Evolutionary conservation across 1,140 invertebrate species (phyloP).

Genomic region (Periplaneta americana): DNA sequence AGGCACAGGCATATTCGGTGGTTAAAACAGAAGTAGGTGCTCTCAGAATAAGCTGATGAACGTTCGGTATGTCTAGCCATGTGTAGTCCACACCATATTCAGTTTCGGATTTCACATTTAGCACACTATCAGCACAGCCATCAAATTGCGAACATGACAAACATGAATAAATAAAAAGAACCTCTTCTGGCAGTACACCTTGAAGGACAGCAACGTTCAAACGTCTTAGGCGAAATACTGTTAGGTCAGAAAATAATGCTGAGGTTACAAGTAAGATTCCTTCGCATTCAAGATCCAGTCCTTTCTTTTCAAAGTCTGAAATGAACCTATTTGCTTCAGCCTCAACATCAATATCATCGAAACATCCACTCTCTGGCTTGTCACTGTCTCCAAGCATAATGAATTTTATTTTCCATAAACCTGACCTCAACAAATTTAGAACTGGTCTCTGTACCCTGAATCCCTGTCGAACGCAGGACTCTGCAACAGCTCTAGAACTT

Average conservation of each 20-base stretch:
- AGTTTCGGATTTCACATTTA: neutral
- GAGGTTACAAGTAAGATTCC: neutral
- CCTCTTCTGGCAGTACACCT: slow-evolving; percentile 1
- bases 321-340: neutral
- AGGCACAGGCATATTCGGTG: neutral
- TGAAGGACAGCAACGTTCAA: neutral
- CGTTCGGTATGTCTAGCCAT: neutral
- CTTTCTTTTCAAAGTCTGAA: neutral
- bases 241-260: neutral
- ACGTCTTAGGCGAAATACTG: neutral
- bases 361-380: neutral
- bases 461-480: neutral
- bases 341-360: neutral
- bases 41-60: slow-evolving; percentile 1
- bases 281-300: neutral
- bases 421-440: neutral
- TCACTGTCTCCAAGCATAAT: neutral
- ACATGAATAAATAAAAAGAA: neutral
- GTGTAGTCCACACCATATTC: neutral
- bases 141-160: neutral
- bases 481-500: neutral
- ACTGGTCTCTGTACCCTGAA: neutral
- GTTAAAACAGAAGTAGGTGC: neutral
- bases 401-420: neutral
- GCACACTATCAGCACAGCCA: neutral